Conservation (phyloP, 2,113 vertebrate species). For the Crotalus tigris region DNA sequence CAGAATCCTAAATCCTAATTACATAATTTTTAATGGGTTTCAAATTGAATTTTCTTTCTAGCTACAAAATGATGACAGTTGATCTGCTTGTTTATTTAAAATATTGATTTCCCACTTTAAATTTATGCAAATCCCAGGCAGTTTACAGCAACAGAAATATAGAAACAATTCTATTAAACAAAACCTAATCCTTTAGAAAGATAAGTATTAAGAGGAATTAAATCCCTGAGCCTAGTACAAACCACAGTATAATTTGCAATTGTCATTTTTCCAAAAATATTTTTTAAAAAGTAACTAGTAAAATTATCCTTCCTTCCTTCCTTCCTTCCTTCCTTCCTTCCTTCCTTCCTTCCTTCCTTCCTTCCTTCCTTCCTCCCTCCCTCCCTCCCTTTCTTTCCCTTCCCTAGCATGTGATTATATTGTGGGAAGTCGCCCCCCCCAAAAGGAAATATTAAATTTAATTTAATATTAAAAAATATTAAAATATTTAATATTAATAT, state of each 20-base stretch:
- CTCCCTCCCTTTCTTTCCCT: not conserved
- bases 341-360: not conserved
- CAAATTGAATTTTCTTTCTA: not conserved
- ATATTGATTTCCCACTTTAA: not conserved
- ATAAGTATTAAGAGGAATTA: not conserved
- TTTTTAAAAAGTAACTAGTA: not conserved
- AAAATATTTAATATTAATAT: no score
- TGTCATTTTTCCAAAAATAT: not conserved
- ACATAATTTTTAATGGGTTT: not conserved
- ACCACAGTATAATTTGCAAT: not conserved
- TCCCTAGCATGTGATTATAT: not conserved
- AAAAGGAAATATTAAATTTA: no score
- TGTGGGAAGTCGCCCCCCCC: no score
- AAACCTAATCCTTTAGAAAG: not conserved
- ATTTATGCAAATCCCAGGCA: not conserved
- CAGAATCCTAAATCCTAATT: not conserved
- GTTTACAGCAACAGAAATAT: not conserved
- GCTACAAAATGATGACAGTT: not conserved
- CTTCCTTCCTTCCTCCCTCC: no score
- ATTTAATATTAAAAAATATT: no score
- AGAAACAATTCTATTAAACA: not conserved
- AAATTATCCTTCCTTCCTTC: not conserved
- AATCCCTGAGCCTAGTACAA: not conserved
- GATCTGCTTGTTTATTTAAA: not conserved
- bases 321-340: no score